phyloP scores from a whole-genome alignment of 2,888 invertebrate genomes.

The Napeogenes sylphis region DNA sequence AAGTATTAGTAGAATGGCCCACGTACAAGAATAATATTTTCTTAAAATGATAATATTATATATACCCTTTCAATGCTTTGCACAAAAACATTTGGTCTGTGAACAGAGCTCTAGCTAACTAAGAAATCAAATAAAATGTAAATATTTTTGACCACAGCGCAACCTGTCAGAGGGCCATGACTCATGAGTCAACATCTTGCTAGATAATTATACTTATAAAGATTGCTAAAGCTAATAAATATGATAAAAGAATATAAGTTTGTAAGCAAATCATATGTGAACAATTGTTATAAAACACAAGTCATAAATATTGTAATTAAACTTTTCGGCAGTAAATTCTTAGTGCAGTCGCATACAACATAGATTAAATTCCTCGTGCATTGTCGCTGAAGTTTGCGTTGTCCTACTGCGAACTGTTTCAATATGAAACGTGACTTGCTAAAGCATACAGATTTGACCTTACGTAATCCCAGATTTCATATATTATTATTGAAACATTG shows the following conservation, averaged over 20 bases:
- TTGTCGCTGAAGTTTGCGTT: conserved; percentile 32
- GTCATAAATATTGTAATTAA: background rate
- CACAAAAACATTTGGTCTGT: background rate
- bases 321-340: background rate
- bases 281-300: background rate
- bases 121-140: no score
- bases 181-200: no score
- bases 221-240: no score
- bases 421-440: conserved; percentile 40
- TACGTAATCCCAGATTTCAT: conserved; percentile 11
- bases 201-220: no score
- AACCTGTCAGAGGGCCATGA: no score
- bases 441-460: conserved; percentile 22
- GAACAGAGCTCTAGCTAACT: background rate
- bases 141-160: no score
- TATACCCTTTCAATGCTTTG: background rate
- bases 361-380: conserved; percentile 30
- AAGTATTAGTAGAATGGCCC: background rate
- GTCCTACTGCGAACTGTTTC: conserved; percentile 36
- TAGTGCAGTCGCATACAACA: conserved; percentile 15
- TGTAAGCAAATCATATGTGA: background rate
- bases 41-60: background rate
- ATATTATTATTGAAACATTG: no score
- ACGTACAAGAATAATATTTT: background rate
- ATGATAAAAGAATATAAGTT: background rate